Base-by-base conservation (phyloP, 2,888 invertebrate genomes). In the Drosophila cracens region DNA sequence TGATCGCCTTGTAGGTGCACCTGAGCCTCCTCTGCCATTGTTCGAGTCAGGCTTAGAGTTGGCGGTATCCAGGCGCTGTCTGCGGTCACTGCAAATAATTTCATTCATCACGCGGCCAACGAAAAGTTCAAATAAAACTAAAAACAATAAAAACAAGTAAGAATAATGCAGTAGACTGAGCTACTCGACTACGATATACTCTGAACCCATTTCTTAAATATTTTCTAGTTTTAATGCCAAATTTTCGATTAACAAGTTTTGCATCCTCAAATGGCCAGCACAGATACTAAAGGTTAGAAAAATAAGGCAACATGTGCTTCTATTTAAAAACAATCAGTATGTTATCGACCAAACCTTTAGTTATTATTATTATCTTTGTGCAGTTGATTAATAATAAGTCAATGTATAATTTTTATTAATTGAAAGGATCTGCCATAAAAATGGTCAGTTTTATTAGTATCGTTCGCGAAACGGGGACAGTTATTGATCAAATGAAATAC, bases 21-120 rank as follows among this genome's bases (percentile, higher is more conserved):
- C 69, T 69, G 69, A 46, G 70, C 71, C 56, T 33, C 72, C 33
- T 38, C 31, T 21, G 33, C 74, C 57, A 34, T 69, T 74, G 74
- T 74, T 67, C 18, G 31, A n/a, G n/a, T 5, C 43, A 46, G 51
- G 40, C 33, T 34, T 21, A 49, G 33, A 43, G 40, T 29, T 31
- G n/a, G 18, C 16, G 53, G 40, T n/a, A 16, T 16, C 27, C 25
- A 10, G 27, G 48, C 60, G 51, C 34, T 43, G 52, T 53, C 63
- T 59, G 78, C 62, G 79, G 79, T 77, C 77, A 81, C 67, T 63
- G 86, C 83, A 79, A 76, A 79, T 79, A 79, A 86, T 88, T 85
- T 83, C 69, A 81, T 86, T 86, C 74, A 76, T 86, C 83, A 77
- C 70, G 57, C 48, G 60, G 58, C 29, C 29, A 59, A 10, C 27